Evolutionary conservation across 2,113 vertebrate genomes (phyloP).

Genomic region (Vombatus ursinus): DNA sequence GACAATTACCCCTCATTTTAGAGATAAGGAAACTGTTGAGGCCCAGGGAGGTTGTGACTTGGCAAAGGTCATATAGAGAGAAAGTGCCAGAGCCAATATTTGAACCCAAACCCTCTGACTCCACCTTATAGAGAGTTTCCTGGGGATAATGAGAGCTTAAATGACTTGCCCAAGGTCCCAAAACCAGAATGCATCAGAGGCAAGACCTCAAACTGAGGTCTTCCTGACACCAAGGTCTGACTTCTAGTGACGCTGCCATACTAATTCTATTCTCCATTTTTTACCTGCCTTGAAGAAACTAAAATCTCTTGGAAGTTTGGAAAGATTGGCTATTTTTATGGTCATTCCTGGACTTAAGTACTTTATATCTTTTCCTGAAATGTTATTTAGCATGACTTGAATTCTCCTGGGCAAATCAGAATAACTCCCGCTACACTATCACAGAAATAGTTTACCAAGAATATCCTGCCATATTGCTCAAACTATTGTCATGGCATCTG

Average conservation of each 20-base stretch:
- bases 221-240: neutral
- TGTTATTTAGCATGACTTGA: neutral
- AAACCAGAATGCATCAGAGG: neutral
- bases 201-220: neutral
- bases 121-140: neutral
- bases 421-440: neutral
- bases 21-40: neutral
- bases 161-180: neutral
- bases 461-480: neutral
- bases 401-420: neutral
- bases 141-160: neutral
- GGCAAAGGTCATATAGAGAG: neutral
- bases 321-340: constrained; percentile 7
- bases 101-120: neutral
- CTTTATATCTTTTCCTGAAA: constrained; percentile 6
- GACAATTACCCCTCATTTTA: neutral
- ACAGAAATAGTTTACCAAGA: neutral
- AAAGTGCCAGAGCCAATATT: neutral
- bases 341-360: constrained; percentile 24
- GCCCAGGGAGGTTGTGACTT: neutral
- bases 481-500: neutral
- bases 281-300: neutral
- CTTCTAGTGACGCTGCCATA: neutral
- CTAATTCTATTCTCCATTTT: neutral
- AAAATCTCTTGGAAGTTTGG: constrained; percentile 21